Evolutionary conservation across 2,888 invertebrate species (phyloP), one percentile per base, ranked within the genome.

Genomic region (Villa cingulata): DNA sequence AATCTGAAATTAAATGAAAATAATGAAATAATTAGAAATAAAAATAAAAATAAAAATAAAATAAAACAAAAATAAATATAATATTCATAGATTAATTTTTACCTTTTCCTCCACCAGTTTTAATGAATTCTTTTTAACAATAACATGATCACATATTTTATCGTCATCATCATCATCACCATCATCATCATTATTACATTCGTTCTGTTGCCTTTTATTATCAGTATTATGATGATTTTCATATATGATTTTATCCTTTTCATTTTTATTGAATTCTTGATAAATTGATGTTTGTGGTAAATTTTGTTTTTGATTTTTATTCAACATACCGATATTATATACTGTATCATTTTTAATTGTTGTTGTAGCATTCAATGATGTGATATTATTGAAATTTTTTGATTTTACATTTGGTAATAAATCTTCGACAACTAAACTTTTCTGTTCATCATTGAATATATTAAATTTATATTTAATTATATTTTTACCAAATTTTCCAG

Each of bases 401-500:
- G 23, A n/a, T n/a, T n/a, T n/a, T n/a, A 34, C 37, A 27, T 57
- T 57, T 1, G 68, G 68, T 39, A 68, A 66, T 0, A 69, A 54
- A 34, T 67, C 67, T 12, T 47, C 47, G 7, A 62, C 60, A 9
- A 62, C 60, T 1, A 67, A 57, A 45, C 58, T 59, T 49, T 62
- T 58, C 50, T 68, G 68, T 41, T 69, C 68, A 40, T 69, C 68
- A 34, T 63, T 64, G 51, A 68, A 68, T 17, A 68, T 68, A 48
- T 69, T 68, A 44, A 68, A 67, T 54, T 68, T 68, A 51, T 68
- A 68, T 50, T 68, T 68, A 29, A 68, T 69, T 37, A 68, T 69
- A 50, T 68, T 68, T 51, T 66, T 68, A 16, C 68, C 68, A 51
- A 68, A 68, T 50, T 68, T 69, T 1, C 68, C 68, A 1, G 70